Conservation (phyloP, 2,797 vertebrate genomes). For the Muraenolepis orangiensis region DNA sequence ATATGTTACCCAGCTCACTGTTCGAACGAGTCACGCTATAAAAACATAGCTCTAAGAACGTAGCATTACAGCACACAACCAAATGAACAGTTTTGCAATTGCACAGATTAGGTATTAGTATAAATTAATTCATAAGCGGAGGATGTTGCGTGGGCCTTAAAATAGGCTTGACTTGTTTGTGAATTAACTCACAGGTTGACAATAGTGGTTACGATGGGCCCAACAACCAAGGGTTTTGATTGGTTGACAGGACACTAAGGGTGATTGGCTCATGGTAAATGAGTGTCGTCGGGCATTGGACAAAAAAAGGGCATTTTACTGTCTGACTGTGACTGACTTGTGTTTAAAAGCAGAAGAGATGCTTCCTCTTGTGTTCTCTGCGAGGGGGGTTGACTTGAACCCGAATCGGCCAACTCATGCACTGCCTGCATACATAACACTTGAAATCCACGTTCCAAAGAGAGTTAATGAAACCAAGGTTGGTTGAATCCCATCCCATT, state of each 20-base stretch:
- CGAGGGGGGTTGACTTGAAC: neutral
- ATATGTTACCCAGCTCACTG: neutral
- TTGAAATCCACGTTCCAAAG: neutral
- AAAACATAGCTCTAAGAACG: neutral
- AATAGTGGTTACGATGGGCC: too few relatives aligned
- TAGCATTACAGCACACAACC: neutral
- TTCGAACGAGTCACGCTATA: neutral
- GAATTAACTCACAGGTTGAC: neutral
- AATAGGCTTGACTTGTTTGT: neutral
- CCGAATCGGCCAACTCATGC: too few relatives aligned
- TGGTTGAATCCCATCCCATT: neutral
- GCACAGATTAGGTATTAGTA: constrained; percentile 11
- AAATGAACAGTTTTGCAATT: neutral
- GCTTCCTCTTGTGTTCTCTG: neutral
- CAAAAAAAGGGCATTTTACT: too few relatives aligned
- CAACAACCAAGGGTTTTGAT: neutral
- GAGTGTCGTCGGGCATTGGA: neutral
- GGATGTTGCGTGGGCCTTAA: neutral
- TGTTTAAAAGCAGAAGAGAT: neutral
- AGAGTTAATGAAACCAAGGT: neutral
- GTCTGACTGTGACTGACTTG: neutral
- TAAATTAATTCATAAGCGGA: neutral
- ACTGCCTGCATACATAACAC: too few relatives aligned
- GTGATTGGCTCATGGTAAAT: neutral
- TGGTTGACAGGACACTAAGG: neutral